Percentiles rank a stretch among this genome's conserved stretches.
phyloP scores from a whole-genome alignment of 2,113 vertebrate species.

The Cephalopholis sonnerati region DNA sequence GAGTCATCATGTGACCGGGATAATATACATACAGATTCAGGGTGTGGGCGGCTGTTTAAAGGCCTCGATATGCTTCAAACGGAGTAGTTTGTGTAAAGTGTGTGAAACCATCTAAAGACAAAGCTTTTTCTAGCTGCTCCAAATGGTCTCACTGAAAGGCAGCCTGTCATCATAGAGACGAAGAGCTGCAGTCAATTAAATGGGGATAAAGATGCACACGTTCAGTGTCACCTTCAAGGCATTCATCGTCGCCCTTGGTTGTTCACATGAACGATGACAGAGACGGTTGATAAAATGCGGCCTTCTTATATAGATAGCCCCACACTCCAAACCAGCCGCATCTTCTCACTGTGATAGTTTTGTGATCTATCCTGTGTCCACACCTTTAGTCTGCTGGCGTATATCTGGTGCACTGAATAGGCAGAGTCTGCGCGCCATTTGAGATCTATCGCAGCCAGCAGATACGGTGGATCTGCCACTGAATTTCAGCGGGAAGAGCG shows the following conservation, averaged over 20 bases:
- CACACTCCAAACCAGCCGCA: too few relatives aligned
- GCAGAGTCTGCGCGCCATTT: too few relatives aligned
- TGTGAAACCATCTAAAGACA: not conserved
- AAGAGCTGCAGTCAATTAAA: not conserved
- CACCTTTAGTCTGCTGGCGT: too few relatives aligned
- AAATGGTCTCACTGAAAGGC: not conserved
- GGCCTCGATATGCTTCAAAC: slow-evolving; percentile 18
- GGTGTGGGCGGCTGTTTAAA: not conserved
- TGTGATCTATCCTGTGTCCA: too few relatives aligned
- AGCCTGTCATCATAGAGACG: not conserved
- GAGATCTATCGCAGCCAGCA: too few relatives aligned
- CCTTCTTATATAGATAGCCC: not conserved
- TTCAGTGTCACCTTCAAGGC: not conserved
- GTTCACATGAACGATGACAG: not conserved
- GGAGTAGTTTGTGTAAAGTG: not conserved
- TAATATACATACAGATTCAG: not conserved
- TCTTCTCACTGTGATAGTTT: not conserved
- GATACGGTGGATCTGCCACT: too few relatives aligned
- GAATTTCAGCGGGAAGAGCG: too few relatives aligned
- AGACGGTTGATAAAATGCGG: not conserved
- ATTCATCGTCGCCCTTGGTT: not conserved
- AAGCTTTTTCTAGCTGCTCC: not conserved
- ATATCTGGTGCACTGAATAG: too few relatives aligned
- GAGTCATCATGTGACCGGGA: not conserved
- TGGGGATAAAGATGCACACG: not conserved